phyloP scores from a whole-genome alignment of 2,113 vertebrate genomes.

The Heterocephalus glaber region DNA sequence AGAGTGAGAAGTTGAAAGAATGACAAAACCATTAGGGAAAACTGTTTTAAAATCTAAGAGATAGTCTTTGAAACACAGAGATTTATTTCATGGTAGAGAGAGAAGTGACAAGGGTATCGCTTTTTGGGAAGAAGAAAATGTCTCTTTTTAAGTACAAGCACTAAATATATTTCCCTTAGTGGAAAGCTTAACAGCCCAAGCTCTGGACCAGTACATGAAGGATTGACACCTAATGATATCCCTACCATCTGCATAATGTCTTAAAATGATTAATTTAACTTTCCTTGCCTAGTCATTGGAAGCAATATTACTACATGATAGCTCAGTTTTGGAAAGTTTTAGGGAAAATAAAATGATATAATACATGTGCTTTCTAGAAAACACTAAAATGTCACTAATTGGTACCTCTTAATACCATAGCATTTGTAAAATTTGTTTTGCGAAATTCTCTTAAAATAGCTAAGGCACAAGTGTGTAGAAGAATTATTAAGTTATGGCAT shows the following conservation, averaged over 20 bases:
- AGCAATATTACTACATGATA: not conserved
- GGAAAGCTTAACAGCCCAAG: not conserved
- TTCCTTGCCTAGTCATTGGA: not conserved
- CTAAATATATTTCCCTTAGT: not conserved
- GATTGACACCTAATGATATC: not conserved
- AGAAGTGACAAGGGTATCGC: not conserved
- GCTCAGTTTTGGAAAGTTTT: not conserved
- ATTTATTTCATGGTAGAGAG: conserved; percentile 11
- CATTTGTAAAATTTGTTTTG: not conserved
- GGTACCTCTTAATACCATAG: not conserved
- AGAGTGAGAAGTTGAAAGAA: not conserved
- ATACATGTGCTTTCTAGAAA: not conserved
- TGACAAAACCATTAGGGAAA: not conserved
- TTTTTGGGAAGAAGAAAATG: not conserved
- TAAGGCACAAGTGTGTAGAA: not conserved
- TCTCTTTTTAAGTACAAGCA: not conserved
- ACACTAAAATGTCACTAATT: not conserved
- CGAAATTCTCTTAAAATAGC: not conserved
- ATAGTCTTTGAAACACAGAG: not conserved
- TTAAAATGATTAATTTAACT: not conserved
- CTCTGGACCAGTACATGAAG: not conserved
- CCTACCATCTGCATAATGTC: not conserved
- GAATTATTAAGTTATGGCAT: not conserved
- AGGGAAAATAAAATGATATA: not conserved
- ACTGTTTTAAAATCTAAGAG: not conserved